Evolutionary conservation across 1,140 invertebrate species (phyloP).

Genomic region (Aricia agestis): DNA sequence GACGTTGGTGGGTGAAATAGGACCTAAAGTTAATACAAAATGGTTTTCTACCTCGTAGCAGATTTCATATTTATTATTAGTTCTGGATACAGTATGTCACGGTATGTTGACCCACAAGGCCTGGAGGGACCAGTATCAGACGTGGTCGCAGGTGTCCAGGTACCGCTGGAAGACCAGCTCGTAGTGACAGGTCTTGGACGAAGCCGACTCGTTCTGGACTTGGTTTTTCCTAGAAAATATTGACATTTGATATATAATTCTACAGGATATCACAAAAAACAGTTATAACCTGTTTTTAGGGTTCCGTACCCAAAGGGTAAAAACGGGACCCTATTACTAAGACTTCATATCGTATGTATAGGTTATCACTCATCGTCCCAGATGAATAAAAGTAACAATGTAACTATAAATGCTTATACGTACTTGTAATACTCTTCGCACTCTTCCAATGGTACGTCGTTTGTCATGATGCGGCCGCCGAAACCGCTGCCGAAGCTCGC

Average conservation of each 20-base stretch:
- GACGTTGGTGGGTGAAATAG: too few species aligned
- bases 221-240: conserved; percentile 54
- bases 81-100: neutral
- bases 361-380: too few species aligned
- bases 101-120: conserved; percentile 7
- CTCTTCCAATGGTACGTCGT: conserved; percentile 78
- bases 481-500: conserved; percentile 77
- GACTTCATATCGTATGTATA: too few species aligned
- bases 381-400: too few species aligned
- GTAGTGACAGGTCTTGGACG: conserved; percentile 42
- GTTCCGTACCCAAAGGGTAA: too few species aligned
- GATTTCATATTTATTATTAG: too few species aligned
- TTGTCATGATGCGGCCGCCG: conserved; percentile 76
- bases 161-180: conserved; percentile 54
- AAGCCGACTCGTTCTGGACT: conserved; percentile 30
- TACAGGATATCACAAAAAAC: too few species aligned
- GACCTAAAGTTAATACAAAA: too few species aligned
- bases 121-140: conserved; percentile 32
- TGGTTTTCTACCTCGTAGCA: too few species aligned
- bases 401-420: conserved; percentile 23
- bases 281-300: too few species aligned
- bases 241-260: too few species aligned
- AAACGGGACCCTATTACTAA: too few species aligned
- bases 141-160: conserved; percentile 51
- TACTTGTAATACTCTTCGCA: conserved; percentile 75